These are phyloP conservation scores for Amblyteles armatorius DNA, from an alignment of 2,888 invertebrate genomes.

Conservation along the genomic window DNA sequence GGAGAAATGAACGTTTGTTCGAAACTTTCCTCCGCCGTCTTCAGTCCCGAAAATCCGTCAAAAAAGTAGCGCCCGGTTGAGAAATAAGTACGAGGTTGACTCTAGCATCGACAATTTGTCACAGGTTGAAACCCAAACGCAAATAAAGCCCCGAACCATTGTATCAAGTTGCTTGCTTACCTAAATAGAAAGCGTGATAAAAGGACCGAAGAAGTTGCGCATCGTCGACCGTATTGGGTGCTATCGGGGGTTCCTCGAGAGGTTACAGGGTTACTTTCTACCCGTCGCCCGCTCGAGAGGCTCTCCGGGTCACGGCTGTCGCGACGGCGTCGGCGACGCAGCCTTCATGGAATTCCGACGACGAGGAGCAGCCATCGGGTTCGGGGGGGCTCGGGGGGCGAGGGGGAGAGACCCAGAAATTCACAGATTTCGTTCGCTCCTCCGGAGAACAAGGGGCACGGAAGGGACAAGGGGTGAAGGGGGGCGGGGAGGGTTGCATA, in stretches of 20 bases:
- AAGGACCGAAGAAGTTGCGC: constrained; percentile 10
- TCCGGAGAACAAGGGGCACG: constrained; percentile 62
- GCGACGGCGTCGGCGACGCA: constrained; percentile 59
- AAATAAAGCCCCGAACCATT: neutral
- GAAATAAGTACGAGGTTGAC: too few species aligned
- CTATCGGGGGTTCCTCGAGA: constrained; percentile 7
- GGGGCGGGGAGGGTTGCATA: constrained; percentile 25
- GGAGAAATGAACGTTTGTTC: too few species aligned
- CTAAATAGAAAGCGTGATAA: constrained; percentile 1
- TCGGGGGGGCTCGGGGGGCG: neutral
- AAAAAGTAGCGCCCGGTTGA: too few species aligned
- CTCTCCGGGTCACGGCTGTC: constrained; percentile 53
- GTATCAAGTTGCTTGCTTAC: neutral
- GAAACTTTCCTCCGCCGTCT: too few species aligned
- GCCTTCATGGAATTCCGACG: constrained; percentile 72
- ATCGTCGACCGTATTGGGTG: neutral
- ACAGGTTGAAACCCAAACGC: too few species aligned
- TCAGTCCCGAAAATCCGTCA: too few species aligned
- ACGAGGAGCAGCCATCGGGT: constrained; percentile 21
- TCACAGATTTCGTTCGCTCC: constrained; percentile 74
- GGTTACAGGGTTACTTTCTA: constrained; percentile 66
- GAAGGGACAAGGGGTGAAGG: constrained; percentile 45
- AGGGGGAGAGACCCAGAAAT: constrained; percentile 72
- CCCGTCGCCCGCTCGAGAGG: constrained; percentile 40
- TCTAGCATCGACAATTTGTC: too few species aligned